phyloP scores from a whole-genome alignment of 2,113 vertebrate species.

The Trogon surrucura region DNA sequence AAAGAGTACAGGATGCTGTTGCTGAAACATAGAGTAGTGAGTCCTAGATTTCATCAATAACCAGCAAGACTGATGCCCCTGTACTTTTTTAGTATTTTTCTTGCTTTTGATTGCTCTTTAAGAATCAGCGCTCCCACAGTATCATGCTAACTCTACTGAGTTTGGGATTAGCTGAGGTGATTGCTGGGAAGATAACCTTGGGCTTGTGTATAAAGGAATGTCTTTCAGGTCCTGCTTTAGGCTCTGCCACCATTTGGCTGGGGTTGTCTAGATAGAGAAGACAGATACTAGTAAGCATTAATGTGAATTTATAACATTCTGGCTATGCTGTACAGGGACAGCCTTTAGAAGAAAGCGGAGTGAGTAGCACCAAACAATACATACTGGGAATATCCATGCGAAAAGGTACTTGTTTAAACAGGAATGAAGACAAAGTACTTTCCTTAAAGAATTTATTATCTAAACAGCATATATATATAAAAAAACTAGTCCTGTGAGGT shows the following conservation, averaged over 20 bases:
- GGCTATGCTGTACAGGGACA: not conserved
- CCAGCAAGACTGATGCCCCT: not conserved
- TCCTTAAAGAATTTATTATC: not conserved
- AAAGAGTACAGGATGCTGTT: not conserved
- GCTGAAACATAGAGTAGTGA: not conserved
- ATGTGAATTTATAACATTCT: not conserved
- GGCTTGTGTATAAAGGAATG: not conserved
- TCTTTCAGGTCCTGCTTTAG: not conserved
- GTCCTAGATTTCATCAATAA: not conserved
- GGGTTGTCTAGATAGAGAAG: not conserved
- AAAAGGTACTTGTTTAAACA: slow-evolving; percentile 11
- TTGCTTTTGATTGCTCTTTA: not conserved
- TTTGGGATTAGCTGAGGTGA: not conserved
- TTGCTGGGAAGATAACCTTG: not conserved
- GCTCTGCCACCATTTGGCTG: not conserved
- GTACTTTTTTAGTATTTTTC: not conserved
- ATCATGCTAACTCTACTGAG: not conserved
- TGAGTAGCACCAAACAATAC: not conserved
- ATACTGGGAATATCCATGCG: not conserved
- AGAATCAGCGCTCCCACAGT: not conserved
- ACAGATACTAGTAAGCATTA: not conserved
- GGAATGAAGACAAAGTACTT: not conserved
- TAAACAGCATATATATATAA: not conserved
- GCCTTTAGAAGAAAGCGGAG: not conserved
- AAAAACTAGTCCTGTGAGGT: not conserved